Evolutionary conservation across 2,888 invertebrate species (phyloP), one percentile per base, ranked within the genome.

Genomic region (Clistopyga incitator): DNA sequence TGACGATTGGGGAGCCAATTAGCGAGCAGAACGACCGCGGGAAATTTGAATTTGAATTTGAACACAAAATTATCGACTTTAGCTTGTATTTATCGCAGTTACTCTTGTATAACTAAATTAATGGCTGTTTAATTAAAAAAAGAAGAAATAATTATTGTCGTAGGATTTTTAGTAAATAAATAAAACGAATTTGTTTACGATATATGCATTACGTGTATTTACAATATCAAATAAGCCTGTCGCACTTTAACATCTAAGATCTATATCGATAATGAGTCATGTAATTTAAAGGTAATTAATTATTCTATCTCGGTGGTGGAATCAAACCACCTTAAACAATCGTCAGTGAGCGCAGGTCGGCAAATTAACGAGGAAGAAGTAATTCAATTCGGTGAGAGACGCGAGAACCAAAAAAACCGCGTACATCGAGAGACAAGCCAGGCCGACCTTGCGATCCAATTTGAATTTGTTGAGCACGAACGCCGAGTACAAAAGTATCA

Each of bases 321-420:
- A 23, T 8, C 13, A 52, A 64, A 72, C 47, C 84, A 78, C 84
- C 81, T 54, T 18, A 13, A 70, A 23, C 84, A 84, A 87, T 86
- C 82, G 86, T 90, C 89, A 94, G 90, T 95, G 95, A 74, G 94
- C 94, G 90, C 97, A 97, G 11, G 95, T 94, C 0, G 97, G 97
- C 70, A 95, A 92, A 93, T 97, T 97, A 8, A 97, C 96, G 2
- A 94, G 93, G 88, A 96, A 96, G 91, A 97, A 96, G 8, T 96
- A 94, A 90, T 97, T 97, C 72, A 97, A 94, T 92, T 97, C 97
- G 71, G 97, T 95, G 25, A 97, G 93, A 13, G 96, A 95, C 0
- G 97, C 96, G 84, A 97, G 92, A 0, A 95, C 90, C 4, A 97
- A 93, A 91, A 97, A 97, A 8, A 94, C 93, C 0, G 94, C 89